Conservation (phyloP, 92 coral and sea anemone genomes). For the Meandrina meandrites region DNA sequence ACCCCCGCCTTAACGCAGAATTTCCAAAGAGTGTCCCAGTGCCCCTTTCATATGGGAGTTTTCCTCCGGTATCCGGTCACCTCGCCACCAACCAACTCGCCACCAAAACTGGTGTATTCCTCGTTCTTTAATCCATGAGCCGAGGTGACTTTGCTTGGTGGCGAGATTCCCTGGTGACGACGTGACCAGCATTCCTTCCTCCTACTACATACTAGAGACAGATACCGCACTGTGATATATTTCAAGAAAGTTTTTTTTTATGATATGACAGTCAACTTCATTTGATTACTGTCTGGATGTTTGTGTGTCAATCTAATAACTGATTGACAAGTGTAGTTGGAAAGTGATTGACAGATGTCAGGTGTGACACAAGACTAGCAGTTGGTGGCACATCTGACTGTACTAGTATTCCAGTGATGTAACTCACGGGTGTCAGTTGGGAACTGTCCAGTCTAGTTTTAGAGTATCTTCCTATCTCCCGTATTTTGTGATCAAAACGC, state of each 20-base stretch:
- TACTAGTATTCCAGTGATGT: not conserved
- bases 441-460: too few species aligned
- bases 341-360: not conserved
- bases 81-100: too few species aligned
- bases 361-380: not conserved
- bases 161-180: too few species aligned
- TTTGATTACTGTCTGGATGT: not conserved
- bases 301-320: not conserved
- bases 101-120: too few species aligned
- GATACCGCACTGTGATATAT: not conserved
- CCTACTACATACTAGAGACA: too few species aligned
- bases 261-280: not conserved
- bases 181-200: not conserved
- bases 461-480: not conserved
- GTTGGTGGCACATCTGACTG: not conserved
- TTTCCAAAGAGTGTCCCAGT: too few species aligned
- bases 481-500: not conserved
- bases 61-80: too few species aligned
- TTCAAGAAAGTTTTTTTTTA: not conserved
- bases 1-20: too few species aligned
- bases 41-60: too few species aligned
- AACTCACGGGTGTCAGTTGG: too few species aligned
- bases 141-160: too few species aligned
- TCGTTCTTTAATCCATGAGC: too few species aligned
- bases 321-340: not conserved